These are phyloP conservation scores for Malurus splendens DNA, from an alignment of 2,797 vertebrate genomes.

Conservation along the genomic window DNA sequence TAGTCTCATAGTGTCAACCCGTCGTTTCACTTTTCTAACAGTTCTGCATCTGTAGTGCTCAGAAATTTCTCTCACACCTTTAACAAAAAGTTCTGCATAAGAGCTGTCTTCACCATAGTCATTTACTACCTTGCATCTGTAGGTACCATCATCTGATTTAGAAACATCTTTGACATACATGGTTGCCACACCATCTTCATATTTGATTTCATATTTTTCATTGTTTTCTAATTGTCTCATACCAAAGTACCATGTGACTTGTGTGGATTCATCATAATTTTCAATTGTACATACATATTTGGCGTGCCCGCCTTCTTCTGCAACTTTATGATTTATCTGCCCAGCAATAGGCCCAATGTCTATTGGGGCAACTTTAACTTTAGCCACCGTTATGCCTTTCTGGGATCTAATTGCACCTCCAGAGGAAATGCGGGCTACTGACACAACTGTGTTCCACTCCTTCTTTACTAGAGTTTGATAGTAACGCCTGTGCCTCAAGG, in stretches of 20 bases:
- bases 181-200: slow-evolving; percentile 89
- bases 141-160: slow-evolving; percentile 92
- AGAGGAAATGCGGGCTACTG: slow-evolving; percentile 88
- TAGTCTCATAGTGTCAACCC: slow-evolving; percentile 90
- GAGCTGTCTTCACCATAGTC: slow-evolving; percentile 96
- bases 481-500: slow-evolving; percentile 90
- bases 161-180: slow-evolving; percentile 87
- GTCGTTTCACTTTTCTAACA: slow-evolving; percentile 90
- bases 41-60: slow-evolving; percentile 88
- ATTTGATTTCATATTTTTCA: slow-evolving; percentile 91
- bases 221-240: slow-evolving; percentile 90
- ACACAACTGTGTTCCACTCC: slow-evolving; percentile 91
- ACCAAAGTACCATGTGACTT: slow-evolving; percentile 97
- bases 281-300: slow-evolving; percentile 93
- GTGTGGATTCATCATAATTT: slow-evolving; percentile 93
- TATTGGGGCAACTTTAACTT: slow-evolving; percentile 95
- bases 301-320: slow-evolving; percentile 83
- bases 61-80: slow-evolving; percentile 84
- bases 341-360: slow-evolving; percentile 92
- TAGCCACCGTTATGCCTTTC: slow-evolving; percentile 86
- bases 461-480: slow-evolving; percentile 91
- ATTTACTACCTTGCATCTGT: slow-evolving; percentile 94
- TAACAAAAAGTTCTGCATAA: slow-evolving; percentile 91
- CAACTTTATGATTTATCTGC: slow-evolving; percentile 84
- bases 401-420: slow-evolving; percentile 92